Evolutionary conservation across 2,797 vertebrate genomes (phyloP).

Genomic region (Tinamus major): DNA sequence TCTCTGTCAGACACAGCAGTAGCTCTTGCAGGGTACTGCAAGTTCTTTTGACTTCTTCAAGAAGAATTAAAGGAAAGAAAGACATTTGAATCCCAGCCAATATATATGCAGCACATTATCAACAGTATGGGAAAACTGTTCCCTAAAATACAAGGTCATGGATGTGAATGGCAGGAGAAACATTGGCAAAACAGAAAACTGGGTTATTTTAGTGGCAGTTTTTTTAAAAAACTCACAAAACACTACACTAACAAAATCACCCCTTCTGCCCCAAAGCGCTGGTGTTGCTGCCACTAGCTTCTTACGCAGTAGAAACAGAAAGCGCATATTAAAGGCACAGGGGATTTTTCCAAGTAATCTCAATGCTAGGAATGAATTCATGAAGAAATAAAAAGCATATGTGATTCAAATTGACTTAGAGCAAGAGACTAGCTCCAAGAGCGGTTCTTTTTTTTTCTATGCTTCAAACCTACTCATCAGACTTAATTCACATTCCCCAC

Average conservation of each 20-base stretch:
- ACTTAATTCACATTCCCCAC: background rate
- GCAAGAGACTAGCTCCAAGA: background rate
- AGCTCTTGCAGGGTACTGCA: background rate
- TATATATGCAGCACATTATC: background rate
- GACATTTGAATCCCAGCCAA: background rate
- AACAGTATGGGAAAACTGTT: background rate
- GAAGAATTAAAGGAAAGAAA: slow-evolving; percentile 26
- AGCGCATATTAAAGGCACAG: background rate
- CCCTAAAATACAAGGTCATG: background rate
- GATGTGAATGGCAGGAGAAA: background rate
- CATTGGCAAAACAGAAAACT: slow-evolving; percentile 25
- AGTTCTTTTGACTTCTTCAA: background rate
- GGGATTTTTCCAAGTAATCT: slow-evolving; percentile 14
- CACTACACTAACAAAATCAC: slow-evolving; percentile 13
- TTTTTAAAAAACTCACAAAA: slow-evolving; percentile 16
- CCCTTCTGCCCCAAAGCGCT: background rate
- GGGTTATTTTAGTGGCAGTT: slow-evolving; percentile 23
- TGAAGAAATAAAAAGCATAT: background rate
- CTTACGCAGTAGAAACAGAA: background rate
- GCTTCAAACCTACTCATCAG: background rate
- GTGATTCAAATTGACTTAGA: background rate
- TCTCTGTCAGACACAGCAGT: background rate
- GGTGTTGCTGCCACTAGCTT: background rate
- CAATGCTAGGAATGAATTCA: background rate
- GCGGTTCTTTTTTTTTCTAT: background rate